Percentiles rank a stretch among this genome's conserved stretches.
Evolutionary conservation across 2,888 invertebrate genomes (phyloP).

Genomic region (Marronus borbonicus): DNA sequence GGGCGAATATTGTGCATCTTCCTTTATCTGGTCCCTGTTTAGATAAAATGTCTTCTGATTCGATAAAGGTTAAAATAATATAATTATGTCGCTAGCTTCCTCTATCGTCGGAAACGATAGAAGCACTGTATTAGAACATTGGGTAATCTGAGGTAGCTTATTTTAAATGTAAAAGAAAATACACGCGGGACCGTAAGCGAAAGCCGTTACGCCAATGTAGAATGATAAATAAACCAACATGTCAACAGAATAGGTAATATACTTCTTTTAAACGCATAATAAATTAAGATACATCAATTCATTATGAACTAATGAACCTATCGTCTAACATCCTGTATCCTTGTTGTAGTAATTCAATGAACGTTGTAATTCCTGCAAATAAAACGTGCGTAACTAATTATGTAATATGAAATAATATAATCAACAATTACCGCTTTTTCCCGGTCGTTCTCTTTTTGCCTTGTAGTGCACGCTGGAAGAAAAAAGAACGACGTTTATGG

Average conservation of each 20-base stretch:
- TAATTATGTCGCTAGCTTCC: too few relatives aligned
- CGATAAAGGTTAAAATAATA: too few relatives aligned
- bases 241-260: background rate
- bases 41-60: too few relatives aligned
- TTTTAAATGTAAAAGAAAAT: too few relatives aligned
- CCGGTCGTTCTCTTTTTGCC: conserved; percentile 23
- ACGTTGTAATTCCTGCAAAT: conserved; percentile 21
- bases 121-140: too few relatives aligned
- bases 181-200: too few relatives aligned
- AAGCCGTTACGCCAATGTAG: too few relatives aligned
- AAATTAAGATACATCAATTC: conserved; percentile 14
- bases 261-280: background rate
- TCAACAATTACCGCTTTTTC: conserved; percentile 35
- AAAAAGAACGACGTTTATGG: conserved; percentile 8
- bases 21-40: too few relatives aligned
- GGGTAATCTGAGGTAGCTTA: too few relatives aligned
- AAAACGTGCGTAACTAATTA: conserved; percentile 38
- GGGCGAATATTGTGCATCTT: too few relatives aligned
- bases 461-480: background rate
- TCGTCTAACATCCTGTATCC: conserved; percentile 32
- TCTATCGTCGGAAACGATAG: too few relatives aligned
- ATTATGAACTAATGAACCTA: background rate
- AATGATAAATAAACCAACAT: background rate
- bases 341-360: conserved; percentile 11
- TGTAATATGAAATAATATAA: conserved; percentile 38